Percentiles rank a stretch among this genome's conserved stretches.
phyloP scores from a whole-genome alignment of 1,140 invertebrate genomes.

The Lepidostoma basale region DNA sequence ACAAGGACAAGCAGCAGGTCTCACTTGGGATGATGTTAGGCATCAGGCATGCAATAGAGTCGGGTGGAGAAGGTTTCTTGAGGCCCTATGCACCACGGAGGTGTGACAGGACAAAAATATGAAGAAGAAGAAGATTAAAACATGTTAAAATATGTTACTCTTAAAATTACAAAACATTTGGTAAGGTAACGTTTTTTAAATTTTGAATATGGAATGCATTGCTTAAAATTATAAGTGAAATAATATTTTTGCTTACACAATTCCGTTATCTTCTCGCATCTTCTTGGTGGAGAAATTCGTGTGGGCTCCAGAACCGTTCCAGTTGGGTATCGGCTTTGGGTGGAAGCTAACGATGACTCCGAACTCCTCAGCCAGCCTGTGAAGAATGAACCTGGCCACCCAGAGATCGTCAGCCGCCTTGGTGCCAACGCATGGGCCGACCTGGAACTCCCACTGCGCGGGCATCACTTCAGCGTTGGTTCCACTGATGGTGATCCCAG shows the following conservation, averaged over 20 bases:
- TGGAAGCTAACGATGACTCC: conserved; percentile 80
- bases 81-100: too few relatives aligned
- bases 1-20: too few relatives aligned
- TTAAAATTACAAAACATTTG: too few relatives aligned
- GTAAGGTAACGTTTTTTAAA: too few relatives aligned
- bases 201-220: too few relatives aligned
- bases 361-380: conserved; percentile 85
- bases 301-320: conserved; percentile 85
- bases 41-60: too few relatives aligned
- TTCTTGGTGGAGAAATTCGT: conserved; percentile 83
- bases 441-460: conserved; percentile 78
- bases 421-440: conserved; percentile 77
- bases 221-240: not conserved
- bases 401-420: conserved; percentile 83
- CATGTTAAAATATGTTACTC: too few relatives aligned
- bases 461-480: conserved; percentile 91
- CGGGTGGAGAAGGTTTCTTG: too few relatives aligned
- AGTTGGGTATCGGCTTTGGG: conserved; percentile 83
- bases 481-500: conserved; percentile 82
- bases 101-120: too few relatives aligned
- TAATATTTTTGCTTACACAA: conserved; percentile 48
- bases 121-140: too few relatives aligned
- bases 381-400: conserved; percentile 80
- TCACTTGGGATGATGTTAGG: too few relatives aligned
- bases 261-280: conserved; percentile 79